Conservation (phyloP, 2,797 vertebrate genomes). For the Helicolenus hilgendorfi region DNA sequence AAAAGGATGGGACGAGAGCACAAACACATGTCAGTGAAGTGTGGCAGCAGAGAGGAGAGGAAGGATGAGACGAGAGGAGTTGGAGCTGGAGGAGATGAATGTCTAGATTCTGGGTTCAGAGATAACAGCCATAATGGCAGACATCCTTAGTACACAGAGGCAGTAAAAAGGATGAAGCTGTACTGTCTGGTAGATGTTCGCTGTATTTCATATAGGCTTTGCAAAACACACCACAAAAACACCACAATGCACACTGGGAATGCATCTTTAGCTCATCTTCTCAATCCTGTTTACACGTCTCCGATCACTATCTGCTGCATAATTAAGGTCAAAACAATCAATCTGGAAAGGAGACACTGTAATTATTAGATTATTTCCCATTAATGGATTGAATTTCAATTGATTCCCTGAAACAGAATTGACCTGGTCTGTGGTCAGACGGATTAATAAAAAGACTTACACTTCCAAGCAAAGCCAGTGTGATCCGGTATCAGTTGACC, state of each 20-base stretch:
- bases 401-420: constrained; percentile 42
- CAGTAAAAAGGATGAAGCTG: constrained; percentile 49
- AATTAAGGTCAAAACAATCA: constrained; percentile 47
- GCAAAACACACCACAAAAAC: constrained; percentile 1
- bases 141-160: constrained; percentile 54
- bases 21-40: constrained; percentile 66
- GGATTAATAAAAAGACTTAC: constrained; percentile 72
- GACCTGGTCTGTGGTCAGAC: constrained; percentile 39
- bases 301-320: not conserved
- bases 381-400: constrained; percentile 58
- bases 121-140: constrained; percentile 67
- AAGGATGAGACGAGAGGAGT: constrained; percentile 43
- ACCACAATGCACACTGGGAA: not conserved
- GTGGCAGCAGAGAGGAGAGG: constrained; percentile 51
- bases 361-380: constrained; percentile 43
- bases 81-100: constrained; percentile 62
- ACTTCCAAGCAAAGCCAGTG: constrained; percentile 65
- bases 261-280: not conserved
- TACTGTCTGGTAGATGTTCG: not conserved
- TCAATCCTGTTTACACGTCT: not conserved
- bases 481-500: constrained; percentile 73
- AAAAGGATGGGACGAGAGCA: constrained; percentile 64
- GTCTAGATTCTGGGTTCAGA: constrained; percentile 61
- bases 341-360: constrained; percentile 44
- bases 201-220: constrained; percentile 20